Percentiles rank a stretch among this genome's conserved stretches.
Conservation (phyloP, 2,888 invertebrate genomes). For the Meganola albula region DNA sequence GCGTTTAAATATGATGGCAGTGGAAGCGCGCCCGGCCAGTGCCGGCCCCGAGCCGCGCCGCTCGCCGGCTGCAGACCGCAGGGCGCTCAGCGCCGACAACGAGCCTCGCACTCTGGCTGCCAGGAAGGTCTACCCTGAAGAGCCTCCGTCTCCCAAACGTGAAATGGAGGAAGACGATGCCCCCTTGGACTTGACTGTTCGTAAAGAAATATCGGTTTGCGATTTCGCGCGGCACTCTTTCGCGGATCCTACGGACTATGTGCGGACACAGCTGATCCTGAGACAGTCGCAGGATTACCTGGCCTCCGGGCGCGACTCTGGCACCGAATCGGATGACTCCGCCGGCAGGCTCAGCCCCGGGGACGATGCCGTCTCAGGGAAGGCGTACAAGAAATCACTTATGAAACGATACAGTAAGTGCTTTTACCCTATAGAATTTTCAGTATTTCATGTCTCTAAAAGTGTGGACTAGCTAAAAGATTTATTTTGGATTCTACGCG, state of each 20-base stretch:
- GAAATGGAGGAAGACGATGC: constrained; percentile 74
- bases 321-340: constrained; percentile 89
- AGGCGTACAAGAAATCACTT: constrained; percentile 93
- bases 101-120: constrained; percentile 72
- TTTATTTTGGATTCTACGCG: no score
- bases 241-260: constrained; percentile 70
- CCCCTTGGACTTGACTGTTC: constrained; percentile 88
- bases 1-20: constrained; percentile 71
- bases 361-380: constrained; percentile 69
- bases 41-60: constrained; percentile 50
- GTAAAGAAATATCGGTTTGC: constrained; percentile 69
- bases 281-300: constrained; percentile 71
- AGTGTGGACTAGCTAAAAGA: no score
- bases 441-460: no score
- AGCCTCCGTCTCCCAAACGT: constrained; percentile 34
- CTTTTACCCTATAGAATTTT: constrained; percentile 3
- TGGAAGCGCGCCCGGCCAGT: constrained; percentile 69
- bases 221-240: constrained; percentile 71
- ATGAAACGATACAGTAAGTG: constrained; percentile 97
- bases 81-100: constrained; percentile 54
- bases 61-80: constrained; percentile 47
- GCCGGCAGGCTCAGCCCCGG: constrained; percentile 82
- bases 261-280: constrained; percentile 69
- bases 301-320: constrained; percentile 80
- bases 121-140: constrained; percentile 70